Base-by-base conservation (phyloP, 2,113 vertebrate species). In the Nothobranchius furzeri region DNA sequence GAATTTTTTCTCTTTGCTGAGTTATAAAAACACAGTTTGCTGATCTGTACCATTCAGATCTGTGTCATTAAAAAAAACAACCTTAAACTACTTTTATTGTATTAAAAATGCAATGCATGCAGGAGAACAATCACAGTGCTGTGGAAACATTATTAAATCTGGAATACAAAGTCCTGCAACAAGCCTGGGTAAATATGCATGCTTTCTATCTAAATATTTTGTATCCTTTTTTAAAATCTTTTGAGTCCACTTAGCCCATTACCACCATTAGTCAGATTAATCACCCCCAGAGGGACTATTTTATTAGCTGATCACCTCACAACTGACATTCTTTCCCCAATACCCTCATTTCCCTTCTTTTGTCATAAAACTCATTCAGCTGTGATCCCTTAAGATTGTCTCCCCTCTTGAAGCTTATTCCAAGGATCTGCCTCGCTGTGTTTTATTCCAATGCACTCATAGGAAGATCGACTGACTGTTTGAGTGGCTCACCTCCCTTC, bases 331-430 rank as follows among this genome's bases (percentile, higher is more conserved):
- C 84, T 81, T 81, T 46, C 61, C 60, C 51, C 80, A 76, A 75
- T 75, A 73, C 68, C 60, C 68, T 50, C 40, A 47, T 58, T 77
- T 78, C 72, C 56, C 71, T 85, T 75, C 90, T 85, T 90, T 88
- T 87, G 83, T 90, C 86, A 89, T 91, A 88, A 92, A 92, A 89
- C 1, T 60, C 88, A 87, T 87, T 78, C 83, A 76, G 85, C 82
- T 88, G 84, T 87, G 84, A 75, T 87, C 75, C 68, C 61, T 78
- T 82, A 70, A 79, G 75, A 60, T 50, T 76, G 66, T 24, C 24
- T 75, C 75, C 43, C 46, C 7, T 20, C 20, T 11, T 42, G 51
- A 68, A 84, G 73, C 79, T 81, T 71, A 89, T 92, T 89, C 80
- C 68, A 48, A 75, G 63, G 82, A 78, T 82, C 30, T 80, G 85